A percentile compares a stretch with the other conserved stretches of the same genome.
Conservation (phyloP, 2,113 vertebrate species). For the Hylia prasina region DNA sequence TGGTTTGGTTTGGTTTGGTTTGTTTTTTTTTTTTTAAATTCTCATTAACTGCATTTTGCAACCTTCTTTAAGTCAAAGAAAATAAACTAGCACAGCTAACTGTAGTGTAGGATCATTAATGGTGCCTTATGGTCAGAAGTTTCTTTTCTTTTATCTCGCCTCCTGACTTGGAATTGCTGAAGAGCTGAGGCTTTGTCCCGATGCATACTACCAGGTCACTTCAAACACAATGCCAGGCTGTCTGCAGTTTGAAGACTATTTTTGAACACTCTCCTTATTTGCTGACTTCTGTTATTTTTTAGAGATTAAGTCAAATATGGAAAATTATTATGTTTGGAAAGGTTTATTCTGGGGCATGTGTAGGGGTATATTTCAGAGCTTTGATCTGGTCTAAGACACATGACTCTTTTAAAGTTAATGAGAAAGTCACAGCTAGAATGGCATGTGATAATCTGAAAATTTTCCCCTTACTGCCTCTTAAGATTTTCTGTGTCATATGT, state of each 20-base stretch:
- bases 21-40: not conserved
- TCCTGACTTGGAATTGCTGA: not conserved
- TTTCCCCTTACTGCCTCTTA: slow-evolving; percentile 35
- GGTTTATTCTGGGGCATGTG: not conserved
- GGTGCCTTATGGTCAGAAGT: not conserved
- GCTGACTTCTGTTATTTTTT: not conserved
- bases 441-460: slow-evolving; percentile 52
- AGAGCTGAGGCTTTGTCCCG: not conserved
- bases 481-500: slow-evolving; percentile 37
- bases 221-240: not conserved
- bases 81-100: not conserved
- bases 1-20: too few species aligned
- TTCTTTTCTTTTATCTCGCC: not conserved
- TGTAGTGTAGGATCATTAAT: not conserved
- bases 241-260: not conserved
- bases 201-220: not conserved
- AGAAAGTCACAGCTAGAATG: slow-evolving; percentile 39
- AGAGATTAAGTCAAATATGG: not conserved
- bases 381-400: not conserved
- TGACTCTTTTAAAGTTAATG: slow-evolving; percentile 29
- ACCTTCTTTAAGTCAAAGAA: not conserved
- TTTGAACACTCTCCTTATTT: not conserved
- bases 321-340: slow-evolving; percentile 6
- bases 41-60: not conserved
- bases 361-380: not conserved